Base-by-base conservation (phyloP, 2,888 invertebrate genomes). In the Lysandra bellargus region DNA sequence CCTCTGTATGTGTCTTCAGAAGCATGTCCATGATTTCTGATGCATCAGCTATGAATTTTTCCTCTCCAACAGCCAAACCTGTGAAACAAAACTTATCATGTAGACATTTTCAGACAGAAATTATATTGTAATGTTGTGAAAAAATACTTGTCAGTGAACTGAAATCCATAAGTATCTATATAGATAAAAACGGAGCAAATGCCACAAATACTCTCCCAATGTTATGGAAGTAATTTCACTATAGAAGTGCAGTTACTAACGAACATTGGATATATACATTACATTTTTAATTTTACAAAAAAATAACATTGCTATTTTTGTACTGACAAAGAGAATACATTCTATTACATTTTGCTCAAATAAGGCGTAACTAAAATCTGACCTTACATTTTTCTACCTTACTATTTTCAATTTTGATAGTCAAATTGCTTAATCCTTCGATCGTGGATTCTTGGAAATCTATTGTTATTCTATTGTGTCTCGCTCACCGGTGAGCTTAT, bases 21-120 rank as follows among this genome's bases (percentile, higher is more conserved):
- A 99, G 93, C 93, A 99, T 96, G 86, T 98, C 97, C 99, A 99
- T 99, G 23, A 99, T 97, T 89, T 99, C 98, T 79, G 97, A 97
- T 0, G 99, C 99, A 91, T 99, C 99, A 4, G 95, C 91, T 89
- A 97, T 96, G 90, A 99, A 99, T 95, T 97, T 97, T 81, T 97
- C 97, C 60, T 96, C 95, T 3, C 97, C 97, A 37, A 97, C 97
- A 57, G 97, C 97, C 84, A 97, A 90, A 80, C 95, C 95, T 95
- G 17, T 53, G 7, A 33, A 14, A 33, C 9, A 76, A 6, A 74
- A 6, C 12, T 74, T 44, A 0, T 40, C 23, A 44, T 44, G n/a
- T n/a, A 44, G n/a, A 73, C 40, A 40, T 40, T 33, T 1, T 61
- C 49, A 33, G 49, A 1, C 49, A 9, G 49, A 49, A 49, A 49